Evolutionary conservation across 2,113 vertebrate genomes (phyloP), one percentile per base, ranked within the genome.

Genomic region (Leptocoma aspasia): DNA sequence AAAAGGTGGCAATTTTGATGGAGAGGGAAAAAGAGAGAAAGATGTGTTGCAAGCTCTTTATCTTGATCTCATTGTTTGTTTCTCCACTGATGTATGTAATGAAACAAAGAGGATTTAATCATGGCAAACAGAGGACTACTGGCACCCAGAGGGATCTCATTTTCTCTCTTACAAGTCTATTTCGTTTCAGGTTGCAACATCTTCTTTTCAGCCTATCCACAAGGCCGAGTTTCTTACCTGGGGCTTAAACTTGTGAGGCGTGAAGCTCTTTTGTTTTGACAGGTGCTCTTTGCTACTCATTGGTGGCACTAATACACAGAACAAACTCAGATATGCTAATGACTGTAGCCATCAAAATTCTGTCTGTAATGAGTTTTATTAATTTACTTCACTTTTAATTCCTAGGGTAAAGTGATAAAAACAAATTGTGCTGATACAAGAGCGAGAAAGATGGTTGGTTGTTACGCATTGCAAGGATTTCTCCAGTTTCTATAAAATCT

Each of bases 191-290:
- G 96, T 98, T 98, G 97, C 98, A 97, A 72, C 68, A 81, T 94
- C 97, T 97, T 95, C 95, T 97, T 97, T 96, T 97, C 94, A 90
- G 86, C 91, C 3, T 90, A 97, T 95, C 95, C 91, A 96, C 86
- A 81, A 97, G 94, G 97, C 97, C 42, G 95, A 97, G 95, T 98
- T 98, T 97, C 97, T 98, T 98, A 98, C 98, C 98, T 98, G 97
- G 83, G 98, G 98, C 98, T 98, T 98, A 97, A 98, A 97, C 97
- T 92, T 96, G 94, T 90, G 96, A 98, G 96, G 98, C 98, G 90
- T 97, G 97, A 98, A 98, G 97, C 90, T 96, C 97, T 98, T 98
- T 98, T 98, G 98, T 98, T 98, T 98, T 98, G 98, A 98, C 98
- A 99, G 98, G 97, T 98, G 98, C 97, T 98, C 97, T 98, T 98